phyloP scores from a whole-genome alignment of 1,140 invertebrate species.

The Papilio helenus region DNA sequence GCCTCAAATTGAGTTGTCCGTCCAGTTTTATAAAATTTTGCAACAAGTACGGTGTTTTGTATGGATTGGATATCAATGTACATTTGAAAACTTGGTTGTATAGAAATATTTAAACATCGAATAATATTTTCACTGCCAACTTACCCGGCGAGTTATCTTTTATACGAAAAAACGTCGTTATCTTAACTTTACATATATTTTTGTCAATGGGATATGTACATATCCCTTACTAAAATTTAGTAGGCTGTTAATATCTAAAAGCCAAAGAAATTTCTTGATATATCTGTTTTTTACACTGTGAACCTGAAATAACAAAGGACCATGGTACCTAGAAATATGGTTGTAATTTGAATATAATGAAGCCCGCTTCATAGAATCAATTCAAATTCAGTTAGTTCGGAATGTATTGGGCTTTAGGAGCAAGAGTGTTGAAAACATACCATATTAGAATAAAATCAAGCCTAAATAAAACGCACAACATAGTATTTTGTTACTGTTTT shows the following conservation, averaged over 20 bases:
- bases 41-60: conserved; percentile 59
- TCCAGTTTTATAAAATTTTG: conserved; percentile 81
- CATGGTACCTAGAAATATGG: too few species aligned
- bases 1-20: conserved; percentile 80
- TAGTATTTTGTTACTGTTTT: neutral
- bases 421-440: neutral
- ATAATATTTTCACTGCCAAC: neutral
- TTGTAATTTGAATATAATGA: too few species aligned
- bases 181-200: neutral
- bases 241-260: neutral
- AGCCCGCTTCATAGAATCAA: too few species aligned
- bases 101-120: neutral
- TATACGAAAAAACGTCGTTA: neutral
- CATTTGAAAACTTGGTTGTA: neutral
- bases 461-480: neutral
- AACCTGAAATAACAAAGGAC: too few species aligned
- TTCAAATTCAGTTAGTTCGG: too few species aligned
- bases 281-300: neutral
- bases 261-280: neutral
- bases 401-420: neutral
- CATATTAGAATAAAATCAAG: neutral
- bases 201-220: neutral
- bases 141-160: neutral
- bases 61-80: conserved; percentile 45
- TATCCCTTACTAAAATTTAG: neutral